phyloP scores from a whole-genome alignment of 1,140 invertebrate species.

The Listronotus bonariensis region DNA sequence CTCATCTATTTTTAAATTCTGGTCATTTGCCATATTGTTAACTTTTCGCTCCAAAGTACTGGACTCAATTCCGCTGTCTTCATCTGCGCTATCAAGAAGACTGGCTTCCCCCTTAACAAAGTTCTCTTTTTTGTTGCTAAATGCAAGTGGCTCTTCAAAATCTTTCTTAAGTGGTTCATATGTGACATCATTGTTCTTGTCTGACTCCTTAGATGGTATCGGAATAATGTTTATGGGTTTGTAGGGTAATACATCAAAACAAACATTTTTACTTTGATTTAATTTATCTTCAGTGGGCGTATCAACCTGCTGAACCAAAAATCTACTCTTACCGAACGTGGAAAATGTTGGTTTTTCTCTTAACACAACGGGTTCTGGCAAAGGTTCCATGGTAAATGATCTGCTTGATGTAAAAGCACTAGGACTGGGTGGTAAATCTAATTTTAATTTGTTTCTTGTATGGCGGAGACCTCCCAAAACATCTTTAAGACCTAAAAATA shows the following conservation, averaged over 20 bases:
- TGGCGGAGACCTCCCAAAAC: slow-evolving; percentile 71
- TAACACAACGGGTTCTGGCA: slow-evolving; percentile 41
- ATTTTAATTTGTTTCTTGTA: slow-evolving; percentile 71
- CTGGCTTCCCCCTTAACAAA: slow-evolving; percentile 62
- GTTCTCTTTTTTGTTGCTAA: slow-evolving; percentile 44
- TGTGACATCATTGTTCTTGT: slow-evolving; percentile 15
- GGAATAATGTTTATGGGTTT: slow-evolving; percentile 43
- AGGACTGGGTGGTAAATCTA: slow-evolving; percentile 67
- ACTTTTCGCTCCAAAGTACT: slow-evolving; percentile 61
- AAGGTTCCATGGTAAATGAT: slow-evolving; percentile 45
- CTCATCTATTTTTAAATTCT: background rate
- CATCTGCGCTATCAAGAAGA: slow-evolving; percentile 63
- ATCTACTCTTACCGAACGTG: slow-evolving; percentile 54
- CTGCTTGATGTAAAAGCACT: slow-evolving; percentile 50
- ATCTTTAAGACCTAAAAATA: slow-evolving; percentile 30
- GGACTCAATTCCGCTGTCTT: slow-evolving; percentile 65
- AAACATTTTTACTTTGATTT: slow-evolving; percentile 46
- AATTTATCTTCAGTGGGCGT: slow-evolving; percentile 42
- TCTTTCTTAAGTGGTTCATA: slow-evolving; percentile 31
- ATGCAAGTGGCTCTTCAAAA: slow-evolving; percentile 2
- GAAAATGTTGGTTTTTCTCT: slow-evolving; percentile 53
- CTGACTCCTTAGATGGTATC: background rate
- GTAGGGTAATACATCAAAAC: slow-evolving; percentile 54
- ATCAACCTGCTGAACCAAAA: slow-evolving; percentile 54
- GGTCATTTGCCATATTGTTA: slow-evolving; percentile 14